These are phyloP conservation scores for Anabas testudineus DNA, from an alignment of 2,797 vertebrate species.

Conservation along the genomic window DNA sequence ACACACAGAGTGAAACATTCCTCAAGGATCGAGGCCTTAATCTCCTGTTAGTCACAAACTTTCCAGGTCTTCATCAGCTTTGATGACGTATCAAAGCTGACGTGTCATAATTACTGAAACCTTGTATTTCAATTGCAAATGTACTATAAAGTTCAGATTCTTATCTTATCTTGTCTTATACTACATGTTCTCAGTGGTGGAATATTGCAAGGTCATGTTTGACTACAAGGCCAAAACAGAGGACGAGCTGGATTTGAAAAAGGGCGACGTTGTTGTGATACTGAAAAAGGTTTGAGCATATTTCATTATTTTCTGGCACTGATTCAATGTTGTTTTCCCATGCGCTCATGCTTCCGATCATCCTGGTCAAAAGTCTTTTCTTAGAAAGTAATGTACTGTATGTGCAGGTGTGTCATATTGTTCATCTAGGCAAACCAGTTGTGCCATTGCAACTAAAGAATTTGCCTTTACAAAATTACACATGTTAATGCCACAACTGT, in stretches of 20 bases:
- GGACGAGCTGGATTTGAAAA: constrained; percentile 87
- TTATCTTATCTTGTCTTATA: constrained; percentile 17
- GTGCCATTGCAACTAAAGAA: constrained; percentile 6
- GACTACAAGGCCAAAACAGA: constrained; percentile 83
- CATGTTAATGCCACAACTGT: constrained; percentile 3
- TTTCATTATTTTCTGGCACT: background rate
- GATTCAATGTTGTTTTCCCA: background rate
- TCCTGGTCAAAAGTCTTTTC: background rate
- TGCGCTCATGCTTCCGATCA: constrained; percentile 1
- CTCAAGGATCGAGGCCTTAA: constrained; percentile 28
- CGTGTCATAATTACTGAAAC: constrained; percentile 5
- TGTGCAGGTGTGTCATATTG: background rate
- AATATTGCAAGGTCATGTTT: constrained; percentile 88
- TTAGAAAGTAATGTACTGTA: background rate
- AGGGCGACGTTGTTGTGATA: constrained; percentile 84
- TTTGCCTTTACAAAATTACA: background rate
- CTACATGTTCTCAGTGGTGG: constrained; percentile 66
- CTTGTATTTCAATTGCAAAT: constrained; percentile 8
- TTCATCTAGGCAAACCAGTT: constrained; percentile 55
- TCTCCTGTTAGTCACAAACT: constrained; percentile 25
- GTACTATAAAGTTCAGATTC: background rate
- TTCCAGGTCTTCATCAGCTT: background rate
- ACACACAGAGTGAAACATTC: background rate
- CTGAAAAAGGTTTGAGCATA: constrained; percentile 86
- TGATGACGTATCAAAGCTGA: background rate